Percentiles rank a stretch among this genome's conserved stretches.
Evolutionary conservation across 2,888 invertebrate genomes (phyloP).

Genomic region (Conus canariensis): DNA sequence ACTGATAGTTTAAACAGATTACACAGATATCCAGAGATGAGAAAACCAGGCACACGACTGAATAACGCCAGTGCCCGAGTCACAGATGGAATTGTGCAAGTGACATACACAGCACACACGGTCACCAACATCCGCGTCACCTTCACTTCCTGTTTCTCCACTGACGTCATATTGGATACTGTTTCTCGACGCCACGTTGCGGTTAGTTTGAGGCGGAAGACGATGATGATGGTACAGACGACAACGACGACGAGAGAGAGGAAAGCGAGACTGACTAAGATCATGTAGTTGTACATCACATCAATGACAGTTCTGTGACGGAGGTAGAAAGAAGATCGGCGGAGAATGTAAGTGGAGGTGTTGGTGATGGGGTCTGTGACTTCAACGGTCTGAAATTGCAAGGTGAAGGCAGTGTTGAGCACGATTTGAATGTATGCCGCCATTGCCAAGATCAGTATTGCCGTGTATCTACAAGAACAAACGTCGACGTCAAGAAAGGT

Average conservation of each 20-base stretch:
- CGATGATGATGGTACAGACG: background rate
- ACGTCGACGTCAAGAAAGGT: too few relatives aligned
- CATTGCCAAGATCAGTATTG: background rate
- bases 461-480: too few relatives aligned
- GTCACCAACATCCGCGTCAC: conserved; percentile 39
- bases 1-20: too few relatives aligned
- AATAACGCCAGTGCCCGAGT: too few relatives aligned
- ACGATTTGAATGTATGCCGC: background rate
- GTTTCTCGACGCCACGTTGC: background rate
- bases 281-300: background rate
- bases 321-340: conserved; percentile 22
- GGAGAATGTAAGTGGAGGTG: background rate
- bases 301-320: background rate
- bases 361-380: background rate
- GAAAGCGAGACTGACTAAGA: background rate
- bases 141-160: conserved; percentile 32
- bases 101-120: background rate
- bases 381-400: background rate
- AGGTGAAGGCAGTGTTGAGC: background rate
- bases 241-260: conserved; percentile 4
- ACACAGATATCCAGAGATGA: too few relatives aligned
- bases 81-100: too few relatives aligned
- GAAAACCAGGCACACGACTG: too few relatives aligned
- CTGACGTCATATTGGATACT: conserved; percentile 20
- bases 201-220: background rate